Conservation (phyloP, 2,888 invertebrate genomes). For the Neoitamus cyanurus region DNA sequence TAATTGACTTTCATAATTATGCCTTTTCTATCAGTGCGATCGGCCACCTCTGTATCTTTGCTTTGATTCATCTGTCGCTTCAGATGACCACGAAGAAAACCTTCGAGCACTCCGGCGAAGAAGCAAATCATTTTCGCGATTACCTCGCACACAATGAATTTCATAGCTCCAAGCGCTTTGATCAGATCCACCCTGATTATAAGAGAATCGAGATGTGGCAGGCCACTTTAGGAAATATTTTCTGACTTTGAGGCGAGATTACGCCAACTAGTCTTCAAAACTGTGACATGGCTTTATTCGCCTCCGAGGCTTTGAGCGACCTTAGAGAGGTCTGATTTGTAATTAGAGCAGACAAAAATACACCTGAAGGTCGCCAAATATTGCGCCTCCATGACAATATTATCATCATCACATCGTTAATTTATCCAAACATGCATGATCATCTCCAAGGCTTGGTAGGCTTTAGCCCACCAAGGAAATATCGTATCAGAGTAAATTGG, state of each 20-base stretch:
- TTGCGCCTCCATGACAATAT: background rate
- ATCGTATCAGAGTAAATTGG: background rate
- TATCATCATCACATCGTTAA: background rate
- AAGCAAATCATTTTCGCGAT: background rate
- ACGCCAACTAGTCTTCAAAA: constrained; percentile 42
- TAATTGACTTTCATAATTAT: constrained; percentile 50
- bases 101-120: background rate
- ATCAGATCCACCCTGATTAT: constrained; percentile 22
- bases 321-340: background rate
- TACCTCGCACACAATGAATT: background rate
- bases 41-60: background rate
- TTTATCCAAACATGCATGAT: constrained; percentile 24
- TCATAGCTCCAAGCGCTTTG: background rate
- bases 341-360: constrained; percentile 28
- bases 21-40: constrained; percentile 20
- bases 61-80: background rate
- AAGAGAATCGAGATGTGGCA: background rate
- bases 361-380: background rate
- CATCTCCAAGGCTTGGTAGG: constrained; percentile 11
- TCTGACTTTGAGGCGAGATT: constrained; percentile 46
- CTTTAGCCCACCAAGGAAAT: background rate
- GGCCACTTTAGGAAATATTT: constrained; percentile 8
- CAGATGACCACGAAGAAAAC: background rate
- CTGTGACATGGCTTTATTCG: constrained; percentile 36
- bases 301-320: background rate